Evolutionary conservation across 2,113 vertebrate genomes (phyloP).

Genomic region (Mormyrus lacerda): DNA sequence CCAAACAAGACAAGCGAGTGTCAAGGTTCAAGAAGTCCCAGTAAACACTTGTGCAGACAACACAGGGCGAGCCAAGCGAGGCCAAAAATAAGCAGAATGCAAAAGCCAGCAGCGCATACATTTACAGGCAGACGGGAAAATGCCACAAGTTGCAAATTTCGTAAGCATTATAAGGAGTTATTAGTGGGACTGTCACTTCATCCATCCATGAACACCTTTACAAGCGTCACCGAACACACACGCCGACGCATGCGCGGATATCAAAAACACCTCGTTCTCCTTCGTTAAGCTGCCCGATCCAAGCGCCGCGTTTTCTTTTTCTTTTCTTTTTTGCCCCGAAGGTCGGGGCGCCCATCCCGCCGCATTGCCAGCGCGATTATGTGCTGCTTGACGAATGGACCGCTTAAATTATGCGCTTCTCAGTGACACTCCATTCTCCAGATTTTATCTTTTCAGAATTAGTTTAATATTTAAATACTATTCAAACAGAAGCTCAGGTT

Average conservation of each 20-base stretch:
- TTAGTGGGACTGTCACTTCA: background rate
- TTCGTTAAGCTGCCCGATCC: background rate
- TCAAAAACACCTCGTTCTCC: background rate
- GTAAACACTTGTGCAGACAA: background rate
- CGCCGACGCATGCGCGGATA: background rate
- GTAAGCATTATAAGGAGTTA: background rate
- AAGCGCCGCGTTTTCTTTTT: background rate
- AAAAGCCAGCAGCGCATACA: background rate
- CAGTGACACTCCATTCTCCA: background rate
- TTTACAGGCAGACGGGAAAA: background rate
- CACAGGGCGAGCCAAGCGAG: background rate
- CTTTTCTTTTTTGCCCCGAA: background rate
- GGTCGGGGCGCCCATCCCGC: background rate
- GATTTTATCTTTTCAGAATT: background rate
- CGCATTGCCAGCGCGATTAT: background rate
- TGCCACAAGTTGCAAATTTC: background rate
- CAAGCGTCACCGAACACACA: background rate
- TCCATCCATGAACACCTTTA: background rate
- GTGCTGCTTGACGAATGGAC: background rate
- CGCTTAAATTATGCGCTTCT: background rate
- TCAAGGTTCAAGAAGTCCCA: background rate
- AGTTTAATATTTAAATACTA: background rate
- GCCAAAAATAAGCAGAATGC: background rate
- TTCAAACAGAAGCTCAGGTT: background rate
- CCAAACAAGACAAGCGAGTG: background rate